phyloP scores from a whole-genome alignment of 1,140 invertebrate genomes.

The Drosophila pandora region DNA sequence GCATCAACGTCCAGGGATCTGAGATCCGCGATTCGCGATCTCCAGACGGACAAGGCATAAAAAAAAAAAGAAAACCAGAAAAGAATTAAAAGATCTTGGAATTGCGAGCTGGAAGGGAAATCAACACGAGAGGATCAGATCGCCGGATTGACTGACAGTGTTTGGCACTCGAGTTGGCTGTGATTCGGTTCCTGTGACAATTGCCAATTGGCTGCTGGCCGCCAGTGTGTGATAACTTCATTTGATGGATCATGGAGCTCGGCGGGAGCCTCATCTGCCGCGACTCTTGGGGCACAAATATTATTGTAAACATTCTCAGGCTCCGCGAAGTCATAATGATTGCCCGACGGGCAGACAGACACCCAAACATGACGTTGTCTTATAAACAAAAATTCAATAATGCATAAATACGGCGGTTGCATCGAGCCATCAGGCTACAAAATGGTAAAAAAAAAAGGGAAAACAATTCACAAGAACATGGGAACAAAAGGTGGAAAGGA shows the following conservation, averaged over 20 bases:
- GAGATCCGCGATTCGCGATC: constrained; percentile 33
- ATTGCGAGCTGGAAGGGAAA: constrained; percentile 16
- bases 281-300: constrained; percentile 14
- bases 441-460: constrained; percentile 13
- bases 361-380: constrained; percentile 57
- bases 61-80: neutral
- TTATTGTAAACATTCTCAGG: constrained; percentile 73
- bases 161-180: constrained; percentile 64
- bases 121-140: constrained; percentile 51
- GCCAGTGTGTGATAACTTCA: constrained; percentile 62
- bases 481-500: constrained; percentile 35
- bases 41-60: neutral
- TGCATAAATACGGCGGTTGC: constrained; percentile 58
- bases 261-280: constrained; percentile 22
- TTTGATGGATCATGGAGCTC: constrained; percentile 37
- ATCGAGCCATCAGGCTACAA: neutral
- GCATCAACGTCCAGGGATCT: constrained; percentile 69
- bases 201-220: constrained; percentile 44
- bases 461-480: constrained; percentile 15
- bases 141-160: constrained; percentile 57
- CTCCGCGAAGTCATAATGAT: constrained; percentile 24
- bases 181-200: constrained; percentile 66
- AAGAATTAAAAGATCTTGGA: constrained; percentile 5
- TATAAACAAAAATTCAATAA: constrained; percentile 82
- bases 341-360: constrained; percentile 27